phyloP scores from a whole-genome alignment of 2,888 invertebrate genomes.

The Dione vanillae region DNA sequence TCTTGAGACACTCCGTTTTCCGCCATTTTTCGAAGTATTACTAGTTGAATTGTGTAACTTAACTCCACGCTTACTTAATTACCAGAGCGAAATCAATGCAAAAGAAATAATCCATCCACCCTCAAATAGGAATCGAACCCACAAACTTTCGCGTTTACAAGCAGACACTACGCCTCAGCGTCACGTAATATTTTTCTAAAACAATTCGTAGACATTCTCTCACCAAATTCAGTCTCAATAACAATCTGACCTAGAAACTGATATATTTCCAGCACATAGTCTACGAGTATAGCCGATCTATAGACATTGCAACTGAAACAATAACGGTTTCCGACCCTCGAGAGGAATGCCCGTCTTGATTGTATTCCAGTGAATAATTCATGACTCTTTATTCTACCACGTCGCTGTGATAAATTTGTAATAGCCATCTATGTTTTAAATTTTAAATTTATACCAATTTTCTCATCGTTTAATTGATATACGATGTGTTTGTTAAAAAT shows the following conservation, averaged over 20 bases:
- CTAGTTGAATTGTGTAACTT: no score
- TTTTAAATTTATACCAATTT: background rate
- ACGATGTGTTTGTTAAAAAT: background rate
- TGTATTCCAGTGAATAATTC: conserved; percentile 25
- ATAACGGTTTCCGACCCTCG: conserved; percentile 20
- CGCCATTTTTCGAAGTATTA: no score
- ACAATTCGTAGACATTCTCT: background rate
- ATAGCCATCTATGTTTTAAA: background rate
- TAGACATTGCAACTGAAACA: conserved; percentile 24
- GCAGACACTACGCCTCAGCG: no score
- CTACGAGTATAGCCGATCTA: background rate
- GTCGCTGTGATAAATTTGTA: conserved; percentile 12
- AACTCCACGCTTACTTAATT: no score
- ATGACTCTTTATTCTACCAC: conserved; percentile 14
- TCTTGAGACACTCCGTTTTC: no score
- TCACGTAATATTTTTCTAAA: no score
- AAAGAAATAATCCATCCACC: no score
- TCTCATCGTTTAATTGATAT: background rate
- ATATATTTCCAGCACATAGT: conserved; percentile 5
- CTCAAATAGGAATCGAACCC: no score
- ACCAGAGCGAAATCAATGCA: no score
- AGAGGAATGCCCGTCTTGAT: conserved; percentile 23
- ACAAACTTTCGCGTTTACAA: no score
- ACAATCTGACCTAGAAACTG: conserved; percentile 11
- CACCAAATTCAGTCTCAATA: background rate